Percentiles rank a stretch among this genome's conserved stretches.
phyloP scores from a whole-genome alignment of 2,888 invertebrate species.

The Monochamus alternatus region DNA sequence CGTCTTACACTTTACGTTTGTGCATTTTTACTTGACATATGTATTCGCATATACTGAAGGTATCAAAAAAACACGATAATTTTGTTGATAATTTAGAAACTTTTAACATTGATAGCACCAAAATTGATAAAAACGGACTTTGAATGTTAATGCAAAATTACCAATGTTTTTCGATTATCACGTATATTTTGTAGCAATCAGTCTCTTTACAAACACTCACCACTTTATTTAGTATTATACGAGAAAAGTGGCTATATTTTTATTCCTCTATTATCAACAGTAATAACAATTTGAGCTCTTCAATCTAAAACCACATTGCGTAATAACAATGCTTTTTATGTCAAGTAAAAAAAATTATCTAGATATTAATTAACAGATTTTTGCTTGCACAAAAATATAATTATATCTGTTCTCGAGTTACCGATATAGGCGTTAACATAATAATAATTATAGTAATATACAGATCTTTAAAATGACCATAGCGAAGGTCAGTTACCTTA shows the following conservation, averaged over 20 bases:
- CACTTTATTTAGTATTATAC: constrained; percentile 34
- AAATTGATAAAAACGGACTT: constrained; percentile 17
- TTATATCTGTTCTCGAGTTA: constrained; percentile 27
- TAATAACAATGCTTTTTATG: constrained; percentile 21
- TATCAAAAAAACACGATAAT: constrained; percentile 6
- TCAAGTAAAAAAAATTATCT: constrained; percentile 38
- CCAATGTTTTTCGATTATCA: constrained; percentile 30
- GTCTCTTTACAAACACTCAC: constrained; percentile 45
- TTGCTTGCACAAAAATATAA: constrained; percentile 48
- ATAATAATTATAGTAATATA: constrained; percentile 22
- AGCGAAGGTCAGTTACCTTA: constrained; percentile 26
- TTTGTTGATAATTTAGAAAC: background rate
- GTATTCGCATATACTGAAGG: constrained; percentile 21
- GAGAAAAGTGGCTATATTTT: constrained; percentile 39
- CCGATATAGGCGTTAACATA: constrained; percentile 28
- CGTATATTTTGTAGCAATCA: constrained; percentile 42
- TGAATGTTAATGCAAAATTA: constrained; percentile 1
- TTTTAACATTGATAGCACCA: constrained; percentile 16
- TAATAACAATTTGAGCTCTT: constrained; percentile 52
- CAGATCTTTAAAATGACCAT: constrained; percentile 31
- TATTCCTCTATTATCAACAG: constrained; percentile 39
- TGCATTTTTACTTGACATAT: constrained; percentile 48
- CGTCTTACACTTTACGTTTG: constrained; percentile 36
- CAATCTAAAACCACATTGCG: constrained; percentile 32
- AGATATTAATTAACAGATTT: constrained; percentile 43